Evolutionary conservation across 2,888 invertebrate genomes (phyloP), one percentile per base, ranked within the genome.

Genomic region (Acleris sparsana): DNA sequence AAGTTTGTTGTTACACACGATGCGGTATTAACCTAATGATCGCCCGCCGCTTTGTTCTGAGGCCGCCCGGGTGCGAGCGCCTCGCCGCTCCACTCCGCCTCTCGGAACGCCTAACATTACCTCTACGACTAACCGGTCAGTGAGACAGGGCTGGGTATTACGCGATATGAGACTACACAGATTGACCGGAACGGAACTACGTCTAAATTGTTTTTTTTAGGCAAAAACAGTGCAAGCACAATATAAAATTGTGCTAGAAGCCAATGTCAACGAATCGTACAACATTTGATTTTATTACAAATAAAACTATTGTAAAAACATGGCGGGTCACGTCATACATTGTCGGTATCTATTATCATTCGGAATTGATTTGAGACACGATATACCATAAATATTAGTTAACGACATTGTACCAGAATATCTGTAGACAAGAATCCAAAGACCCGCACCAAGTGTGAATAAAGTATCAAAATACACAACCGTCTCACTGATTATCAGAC

Each of bases 1-100:
- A 78, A 82, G 86, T 91, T 90, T 90, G 90, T 89, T 89, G 82
- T 80, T 76, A 89, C 90, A 90, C 85, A 89, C 74, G 76, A 87
- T 86, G 87, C 75, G 77, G 80, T 76, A 87, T 87, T 89, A 91
- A 87, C 84, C 90, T 91, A 89, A 82, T 56, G 72, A 73, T 74
- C 74, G 70, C 72, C 70, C 71, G 71, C 70, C 72, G 71, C 74
- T 86, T 87, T 87, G 89, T 87, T 88, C 89, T 78, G 76, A 68
- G 33, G 75, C 78, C 75, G 77, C 80, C 77, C 78, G 69, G 74
- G 62, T 70, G 43, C 51, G 55, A 53, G 77, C 79, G 77, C 80
- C 70, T 72, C 74, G 72, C 71, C 74, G 68, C 70, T 64, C 73
- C 69, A 71, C 75, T 68, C 70, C 70, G 76, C 73, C 72, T 68